phyloP scores from a whole-genome alignment of 1,140 invertebrate genomes.

The Thaumatotibia leucotreta region DNA sequence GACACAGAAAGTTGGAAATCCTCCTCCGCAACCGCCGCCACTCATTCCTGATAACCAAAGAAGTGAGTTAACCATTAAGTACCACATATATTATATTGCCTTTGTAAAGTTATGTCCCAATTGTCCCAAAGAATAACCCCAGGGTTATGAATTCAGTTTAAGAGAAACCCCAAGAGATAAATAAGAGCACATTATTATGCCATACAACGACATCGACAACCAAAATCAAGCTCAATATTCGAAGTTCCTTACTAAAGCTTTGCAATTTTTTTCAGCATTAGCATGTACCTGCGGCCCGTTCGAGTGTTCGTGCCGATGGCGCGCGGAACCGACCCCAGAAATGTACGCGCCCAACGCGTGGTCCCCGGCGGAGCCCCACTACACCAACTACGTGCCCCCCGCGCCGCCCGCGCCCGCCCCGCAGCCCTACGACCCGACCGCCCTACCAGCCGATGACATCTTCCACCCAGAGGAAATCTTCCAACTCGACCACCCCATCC shows the following conservation, averaged over 20 bases:
- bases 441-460: constrained; percentile 80
- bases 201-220: no score
- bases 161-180: no score
- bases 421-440: constrained; percentile 52
- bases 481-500: constrained; percentile 84
- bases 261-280: constrained; percentile 30
- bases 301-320: constrained; percentile 64
- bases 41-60: constrained; percentile 65
- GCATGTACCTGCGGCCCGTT: constrained; percentile 63
- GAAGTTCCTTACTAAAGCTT: not conserved
- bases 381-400: constrained; percentile 43
- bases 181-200: no score
- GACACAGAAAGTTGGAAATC: constrained; percentile 39
- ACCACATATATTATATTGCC: no score
- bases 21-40: constrained; percentile 58
- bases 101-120: no score
- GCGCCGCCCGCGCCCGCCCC: constrained; percentile 32
- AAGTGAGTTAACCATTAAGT: constrained; percentile 43
- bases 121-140: no score
- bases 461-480: constrained; percentile 88
- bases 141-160: no score
- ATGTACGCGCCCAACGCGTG: constrained; percentile 41
- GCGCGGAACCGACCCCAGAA: constrained; percentile 40
- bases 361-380: constrained; percentile 49
- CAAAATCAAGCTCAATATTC: no score